Base-by-base conservation (phyloP, 2,797 vertebrate species). In the Gadopsis marmoratus region DNA sequence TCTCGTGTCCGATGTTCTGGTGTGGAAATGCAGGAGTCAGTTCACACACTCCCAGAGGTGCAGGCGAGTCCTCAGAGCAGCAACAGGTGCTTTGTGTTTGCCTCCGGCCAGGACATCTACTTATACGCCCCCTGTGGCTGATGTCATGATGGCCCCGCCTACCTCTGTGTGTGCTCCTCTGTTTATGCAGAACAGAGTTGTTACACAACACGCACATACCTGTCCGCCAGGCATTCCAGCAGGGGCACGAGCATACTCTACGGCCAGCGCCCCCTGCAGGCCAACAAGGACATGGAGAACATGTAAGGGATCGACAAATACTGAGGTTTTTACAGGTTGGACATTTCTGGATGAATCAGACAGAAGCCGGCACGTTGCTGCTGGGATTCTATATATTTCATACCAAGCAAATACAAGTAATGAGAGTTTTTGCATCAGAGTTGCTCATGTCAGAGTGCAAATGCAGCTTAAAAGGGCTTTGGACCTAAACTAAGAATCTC, bases 51-150 rank as follows among this genome's bases (percentile, higher is more conserved):
- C 47, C 16, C 3, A 37, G 39, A 62, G 58, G 13, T 37, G n/a
- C 0, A 26, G 51, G 14, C 1, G 4, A 64, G 39, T 65, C 45
- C 81, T 16, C 43, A 67, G 75, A 79, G 81, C 71, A 85, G 79
- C 83, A 85, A 87, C 94, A 95, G 94, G 94, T 95, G 94, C 84
- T 82, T 92, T 93, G 67, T 92, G 89, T 89, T 89, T 64, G 78
- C 12, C 67, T 53, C 45, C 79, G 39, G 66, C 41, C 81, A 35
- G 47, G 39, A 58, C 79, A 13, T 77, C 55, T 84, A 80, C 90
- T 95, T 96, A 95, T 95, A 93, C 37, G 9, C 50, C 29, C 58
- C 3, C 64, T 2, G 23, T 8, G 56, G 14, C 2, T 81, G 76
- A 77, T 14, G 73, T 76, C 79, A 78, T 0, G 0, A 13, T 3